Percentiles rank a stretch among this genome's conserved stretches.
These are phyloP conservation scores for Gulo gulo DNA, from an alignment of 2,113 vertebrate species.

Conservation along the genomic window DNA sequence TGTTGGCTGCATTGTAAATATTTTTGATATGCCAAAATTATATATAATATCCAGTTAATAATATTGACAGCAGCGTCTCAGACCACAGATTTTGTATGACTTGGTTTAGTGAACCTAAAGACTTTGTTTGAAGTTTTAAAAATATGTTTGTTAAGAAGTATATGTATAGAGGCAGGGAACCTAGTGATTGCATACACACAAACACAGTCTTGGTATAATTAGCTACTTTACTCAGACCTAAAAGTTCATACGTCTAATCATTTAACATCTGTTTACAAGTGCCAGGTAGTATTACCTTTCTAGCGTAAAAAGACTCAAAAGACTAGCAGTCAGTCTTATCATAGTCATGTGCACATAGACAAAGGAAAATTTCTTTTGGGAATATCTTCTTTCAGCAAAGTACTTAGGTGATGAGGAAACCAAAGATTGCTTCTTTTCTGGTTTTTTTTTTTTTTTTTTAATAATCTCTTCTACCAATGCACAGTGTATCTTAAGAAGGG, in stretches of 20 bases:
- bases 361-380: neutral
- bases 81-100: constrained; percentile 67
- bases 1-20: constrained; percentile 83
- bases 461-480: neutral
- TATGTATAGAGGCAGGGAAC: constrained; percentile 24
- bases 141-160: constrained; percentile 56
- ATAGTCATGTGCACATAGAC: neutral
- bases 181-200: constrained; percentile 29
- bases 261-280: constrained; percentile 32
- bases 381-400: constrained; percentile 11
- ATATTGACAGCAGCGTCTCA: constrained; percentile 71
- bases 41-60: constrained; percentile 69
- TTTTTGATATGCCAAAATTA: constrained; percentile 84
- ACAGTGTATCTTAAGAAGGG: neutral
- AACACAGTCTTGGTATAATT: constrained; percentile 27
- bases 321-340: neutral
- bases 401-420: constrained; percentile 38
- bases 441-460: neutral
- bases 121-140: constrained; percentile 48
- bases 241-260: neutral
- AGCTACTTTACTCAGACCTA: neutral
- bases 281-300: neutral
- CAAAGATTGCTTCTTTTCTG: constrained; percentile 56
- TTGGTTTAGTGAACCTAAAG: constrained; percentile 58
- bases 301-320: neutral